These are phyloP conservation scores for Abscondita cerata DNA, from an alignment of 2,888 invertebrate species.

Conservation along the genomic window DNA sequence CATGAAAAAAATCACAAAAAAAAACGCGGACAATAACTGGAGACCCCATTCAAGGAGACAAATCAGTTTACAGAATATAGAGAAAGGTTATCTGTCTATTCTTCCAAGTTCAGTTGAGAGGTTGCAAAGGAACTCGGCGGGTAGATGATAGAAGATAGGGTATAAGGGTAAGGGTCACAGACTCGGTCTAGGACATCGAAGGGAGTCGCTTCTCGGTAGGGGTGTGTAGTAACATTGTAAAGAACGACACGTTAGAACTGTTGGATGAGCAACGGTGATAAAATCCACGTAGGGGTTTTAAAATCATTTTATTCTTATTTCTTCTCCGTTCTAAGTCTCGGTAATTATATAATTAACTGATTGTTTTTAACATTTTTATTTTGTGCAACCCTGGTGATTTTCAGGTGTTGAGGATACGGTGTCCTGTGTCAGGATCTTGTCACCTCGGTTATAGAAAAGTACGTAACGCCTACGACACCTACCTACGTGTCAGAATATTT, in stretches of 20 bases:
- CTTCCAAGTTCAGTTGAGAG: conserved; percentile 42
- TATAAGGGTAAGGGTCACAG: conserved; percentile 43
- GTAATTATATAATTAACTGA: neutral
- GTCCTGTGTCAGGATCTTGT: conserved; percentile 35
- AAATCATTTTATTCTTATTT: conserved; percentile 10
- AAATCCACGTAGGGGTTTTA: conserved; percentile 19
- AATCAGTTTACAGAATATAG: conserved; percentile 45
- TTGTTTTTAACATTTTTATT: neutral
- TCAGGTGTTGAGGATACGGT: conserved; percentile 38
- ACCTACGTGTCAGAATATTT: conserved; percentile 25
- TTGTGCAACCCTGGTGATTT: conserved; percentile 29
- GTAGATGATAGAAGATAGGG: conserved; percentile 43
- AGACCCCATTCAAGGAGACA: conserved; percentile 44
- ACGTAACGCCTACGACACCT: conserved; percentile 34
- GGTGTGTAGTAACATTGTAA: conserved; percentile 41
- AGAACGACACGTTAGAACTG: conserved; percentile 38
- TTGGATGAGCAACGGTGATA: conserved; percentile 38
- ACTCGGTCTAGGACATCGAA: conserved; percentile 30
- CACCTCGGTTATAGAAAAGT: conserved; percentile 24
- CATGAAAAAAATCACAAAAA: conserved; percentile 37
- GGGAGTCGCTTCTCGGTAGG: conserved; percentile 37
- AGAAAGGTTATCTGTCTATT: conserved; percentile 45
- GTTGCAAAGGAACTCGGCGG: conserved; percentile 39
- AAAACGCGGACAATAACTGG: conserved; percentile 39
- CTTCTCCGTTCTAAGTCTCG: neutral